Evolutionary conservation across 1,140 invertebrate genomes (phyloP), one percentile per base, ranked within the genome.

Genomic region (Drosophila carrolli): DNA sequence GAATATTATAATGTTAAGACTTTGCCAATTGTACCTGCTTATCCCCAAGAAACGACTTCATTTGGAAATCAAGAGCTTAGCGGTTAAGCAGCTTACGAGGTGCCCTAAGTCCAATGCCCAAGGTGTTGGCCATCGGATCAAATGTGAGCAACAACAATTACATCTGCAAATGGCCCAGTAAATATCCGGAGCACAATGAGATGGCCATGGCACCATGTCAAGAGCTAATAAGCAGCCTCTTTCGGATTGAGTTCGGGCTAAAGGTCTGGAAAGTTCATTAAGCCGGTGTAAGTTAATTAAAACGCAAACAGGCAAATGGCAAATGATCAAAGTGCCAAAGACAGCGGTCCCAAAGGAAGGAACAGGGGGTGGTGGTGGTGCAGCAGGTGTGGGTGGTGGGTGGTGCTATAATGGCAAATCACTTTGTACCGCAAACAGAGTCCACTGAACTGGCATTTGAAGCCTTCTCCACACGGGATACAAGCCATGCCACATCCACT

Each of bases 231-330:
- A 72, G 53, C 68, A 71, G 54, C 50, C 62, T 67, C 62, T 29
- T 38, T 38, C 35, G 63, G 27, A 70, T 70, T 56, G 41, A 9
- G 29, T 27, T 32, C 27, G 43, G 8, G 19, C 37, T 35, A 41
- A 9, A 35, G 37, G 62, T 23, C 35, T 44, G 57, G 58, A 46
- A 56, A 79, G 70, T 80, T 80, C 78, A 67, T 80, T 80, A 79
- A 75, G 78, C 71, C 78, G 40, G 57, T 74, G 77, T 75, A 71
- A 80, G 63, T 81, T 81, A 81, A 80, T 80, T 80, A 80, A 80
- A 81, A 71, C 55, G 62, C 72, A 80, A 80, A 80, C 62, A 67
- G 70, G 54, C 70, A 70, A 77, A 80, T 79, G 77, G 63, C 78
- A 75, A 79, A 75, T 71, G 55, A 75, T 57, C 63, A 79, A 79